Conservation (phyloP, 2,888 invertebrate species). For the Brenthis hecate region DNA sequence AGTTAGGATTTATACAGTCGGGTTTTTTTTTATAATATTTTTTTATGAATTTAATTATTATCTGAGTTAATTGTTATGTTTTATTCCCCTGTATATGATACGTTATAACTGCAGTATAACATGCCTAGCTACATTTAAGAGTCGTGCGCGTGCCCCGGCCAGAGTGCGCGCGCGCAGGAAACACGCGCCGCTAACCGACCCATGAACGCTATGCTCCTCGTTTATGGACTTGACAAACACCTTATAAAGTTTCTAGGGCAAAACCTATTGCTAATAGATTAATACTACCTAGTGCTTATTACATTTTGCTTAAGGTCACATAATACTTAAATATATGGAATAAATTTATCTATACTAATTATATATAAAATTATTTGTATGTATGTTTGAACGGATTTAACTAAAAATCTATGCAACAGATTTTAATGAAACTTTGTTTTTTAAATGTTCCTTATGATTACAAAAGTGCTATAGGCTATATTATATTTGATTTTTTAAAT, state of each 20-base stretch:
- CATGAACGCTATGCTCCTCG: conserved; percentile 51
- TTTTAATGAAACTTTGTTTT: too few relatives aligned
- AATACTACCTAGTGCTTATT: conserved; percentile 10
- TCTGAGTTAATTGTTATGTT: not conserved
- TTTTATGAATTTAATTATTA: too few relatives aligned
- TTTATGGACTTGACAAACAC: conserved; percentile 59
- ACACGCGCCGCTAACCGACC: conserved; percentile 62
- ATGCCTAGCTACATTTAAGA: conserved; percentile 52
- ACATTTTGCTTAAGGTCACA: not conserved
- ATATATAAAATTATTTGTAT: too few relatives aligned
- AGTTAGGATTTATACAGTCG: too few relatives aligned
- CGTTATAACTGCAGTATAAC: conserved; percentile 47
- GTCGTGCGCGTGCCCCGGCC: conserved; percentile 58
- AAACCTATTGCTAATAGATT: conserved; percentile 38
- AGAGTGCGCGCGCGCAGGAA: conserved; percentile 63
- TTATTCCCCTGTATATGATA: conserved; percentile 51
- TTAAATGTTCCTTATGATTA: too few relatives aligned
- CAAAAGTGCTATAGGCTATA: too few relatives aligned
- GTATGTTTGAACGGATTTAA: too few relatives aligned
- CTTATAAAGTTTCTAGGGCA: conserved; percentile 59
- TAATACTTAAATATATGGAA: too few relatives aligned
- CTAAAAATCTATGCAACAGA: too few relatives aligned
- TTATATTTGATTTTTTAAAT: too few relatives aligned
- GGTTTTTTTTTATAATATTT: too few relatives aligned
- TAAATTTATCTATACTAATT: too few relatives aligned